Evolutionary conservation across 2,888 invertebrate genomes (phyloP), one percentile per base, ranked within the genome.

Genomic region (Cryptus armator): DNA sequence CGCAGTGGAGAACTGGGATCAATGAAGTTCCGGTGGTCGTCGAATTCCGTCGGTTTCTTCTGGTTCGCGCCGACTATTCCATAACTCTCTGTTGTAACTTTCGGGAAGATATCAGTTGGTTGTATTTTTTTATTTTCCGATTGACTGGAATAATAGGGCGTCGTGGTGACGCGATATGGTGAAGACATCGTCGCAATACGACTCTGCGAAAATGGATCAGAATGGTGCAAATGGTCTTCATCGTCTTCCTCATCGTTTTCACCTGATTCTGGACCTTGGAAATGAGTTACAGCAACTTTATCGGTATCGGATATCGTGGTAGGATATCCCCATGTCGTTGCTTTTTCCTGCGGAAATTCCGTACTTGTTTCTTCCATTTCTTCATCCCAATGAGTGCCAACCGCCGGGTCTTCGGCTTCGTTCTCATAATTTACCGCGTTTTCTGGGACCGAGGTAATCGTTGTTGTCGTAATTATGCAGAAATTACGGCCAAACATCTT

Each of bases 401-500:
- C 29, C 5, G 10, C 37, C 10, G 62, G 67, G 10, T 76, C 59
- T 0, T 71, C 66, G 10, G 44, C 9, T 43, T 74, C 43, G 19
- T 66, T 64, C 24, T 74, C 56, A 44, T 80, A 51, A 70, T 62
- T 59, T 12, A 5, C 48, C 2, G 6, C 16, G 19, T 29, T 14
- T 32, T 51, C 44, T 3, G n/a, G 24, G 9, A 2, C 7, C 9
- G 72, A 16, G 5, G 71, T 10, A 37, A 51, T 12, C 3, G 79
- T 72, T 12, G 24, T 56, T 14, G 68, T 37, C 56, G 32, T 48
- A 24, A 83, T 62, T 29, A 83, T 72, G 48, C 90, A 89, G 9
- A 86, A 77, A 29, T 88, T 81, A 3, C 59, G 67, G 14, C 83
- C 88, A 19, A 86, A 88, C 0, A 87, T 24, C 53, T 85, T 87